These are phyloP conservation scores for Rambutsinella grinnellia DNA, from an alignment of 2,888 invertebrate species.

Conservation along the genomic window DNA sequence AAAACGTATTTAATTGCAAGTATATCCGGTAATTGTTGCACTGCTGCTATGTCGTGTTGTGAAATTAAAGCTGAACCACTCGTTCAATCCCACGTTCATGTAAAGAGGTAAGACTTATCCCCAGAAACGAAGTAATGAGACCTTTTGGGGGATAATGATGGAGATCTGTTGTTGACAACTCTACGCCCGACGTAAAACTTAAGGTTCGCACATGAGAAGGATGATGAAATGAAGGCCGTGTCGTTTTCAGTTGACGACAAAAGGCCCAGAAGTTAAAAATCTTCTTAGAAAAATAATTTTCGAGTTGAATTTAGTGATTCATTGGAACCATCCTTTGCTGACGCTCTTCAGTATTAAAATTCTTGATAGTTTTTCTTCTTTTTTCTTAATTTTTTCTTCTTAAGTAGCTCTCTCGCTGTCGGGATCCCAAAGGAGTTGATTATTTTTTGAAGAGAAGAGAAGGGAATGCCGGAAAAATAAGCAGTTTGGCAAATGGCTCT, in stretches of 20 bases:
- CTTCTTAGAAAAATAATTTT: neutral
- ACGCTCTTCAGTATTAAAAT: neutral
- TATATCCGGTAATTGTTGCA: no score
- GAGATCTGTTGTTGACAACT: conserved; percentile 54
- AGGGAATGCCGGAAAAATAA: conserved; percentile 41
- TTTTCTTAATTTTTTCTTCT: no score
- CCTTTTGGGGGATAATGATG: conserved; percentile 52
- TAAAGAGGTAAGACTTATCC: conserved; percentile 10
- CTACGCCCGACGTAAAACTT: conserved; percentile 34
- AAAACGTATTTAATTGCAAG: neutral
- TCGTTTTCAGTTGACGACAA: conserved; percentile 31
- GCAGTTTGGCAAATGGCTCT: conserved; percentile 44
- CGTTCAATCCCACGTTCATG: neutral
- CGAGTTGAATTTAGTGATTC: neutral
- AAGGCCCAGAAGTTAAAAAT: conserved; percentile 24
- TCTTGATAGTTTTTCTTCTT: neutral
- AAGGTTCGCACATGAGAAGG: conserved; percentile 51
- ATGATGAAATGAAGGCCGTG: conserved; percentile 41
- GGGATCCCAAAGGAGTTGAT: conserved; percentile 16
- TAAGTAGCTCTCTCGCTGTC: neutral
- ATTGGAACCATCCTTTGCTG: neutral
- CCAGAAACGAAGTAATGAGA: conserved; percentile 29
- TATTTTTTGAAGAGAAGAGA: conserved; percentile 23
- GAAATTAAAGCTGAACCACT: neutral
- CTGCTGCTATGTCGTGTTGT: neutral